Evolutionary conservation across 2,888 invertebrate genomes (phyloP), one percentile per base, ranked within the genome.

Genomic region (Aphelenchoides bicaudatus): DNA sequence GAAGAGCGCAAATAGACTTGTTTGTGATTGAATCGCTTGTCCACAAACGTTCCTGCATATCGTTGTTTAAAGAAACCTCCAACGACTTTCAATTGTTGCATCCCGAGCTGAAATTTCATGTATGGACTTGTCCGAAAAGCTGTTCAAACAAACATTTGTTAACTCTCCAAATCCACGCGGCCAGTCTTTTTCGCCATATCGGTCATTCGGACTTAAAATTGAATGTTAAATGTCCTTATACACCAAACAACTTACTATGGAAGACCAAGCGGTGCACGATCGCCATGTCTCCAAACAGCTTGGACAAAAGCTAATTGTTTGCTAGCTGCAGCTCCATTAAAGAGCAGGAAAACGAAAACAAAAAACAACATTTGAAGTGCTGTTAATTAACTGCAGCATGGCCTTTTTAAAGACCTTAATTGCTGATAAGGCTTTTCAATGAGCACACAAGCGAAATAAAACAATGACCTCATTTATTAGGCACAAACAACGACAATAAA

Each of bases 231-330:
- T n/a, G n/a, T n/a, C n/a, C n/a, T n/a, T n/a, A n/a, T n/a, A n/a
- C n/a, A n/a, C n/a, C n/a, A n/a, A n/a, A n/a, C n/a, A n/a, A n/a
- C n/a, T n/a, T n/a, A n/a, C n/a, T 49, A 39, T 4, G 19, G 71
- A 67, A 48, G 63, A 59, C 37, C 65, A 56, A 57, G 59, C 0
- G 90, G 90, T 46, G 89, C 89, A 65, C 93, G 84, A 79, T 91
- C 91, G 13, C 93, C 93, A 82, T 93, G 93, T 57, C 92, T 84
- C 80, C 83, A 92, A 39, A 90, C 78, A 87, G 73, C 68, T 43
- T 73, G 74, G 6, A 72, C 74, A 47, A 70, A 73, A 25, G 62
- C 62, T 29, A 72, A 34, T n/a, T 31, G 21, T 13, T 49, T 43
- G 10, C 16, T n/a, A 34, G 10, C 10, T 10, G 34, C n/a, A 34